Conservation (phyloP, 1,140 invertebrate species). For the Brachionus koreanus region DNA sequence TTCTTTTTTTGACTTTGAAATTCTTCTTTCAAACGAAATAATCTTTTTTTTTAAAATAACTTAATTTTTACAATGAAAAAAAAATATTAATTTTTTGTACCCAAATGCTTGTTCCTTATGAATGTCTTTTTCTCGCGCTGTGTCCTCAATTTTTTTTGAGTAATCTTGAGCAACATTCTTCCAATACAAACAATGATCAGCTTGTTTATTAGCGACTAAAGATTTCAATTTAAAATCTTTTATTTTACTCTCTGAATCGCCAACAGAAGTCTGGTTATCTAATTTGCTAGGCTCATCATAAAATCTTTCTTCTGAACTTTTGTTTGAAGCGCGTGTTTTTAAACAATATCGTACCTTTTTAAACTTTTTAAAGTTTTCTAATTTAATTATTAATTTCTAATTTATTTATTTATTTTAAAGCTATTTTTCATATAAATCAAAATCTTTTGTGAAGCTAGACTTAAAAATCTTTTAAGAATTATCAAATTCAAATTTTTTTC, state of each 20-base stretch:
- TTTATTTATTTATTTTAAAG: too few relatives aligned
- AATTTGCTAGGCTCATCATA: not conserved
- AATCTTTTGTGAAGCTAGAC: too few relatives aligned
- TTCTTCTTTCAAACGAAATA: slow-evolving; percentile 52
- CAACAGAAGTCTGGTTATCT: not conserved
- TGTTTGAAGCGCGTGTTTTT: not conserved
- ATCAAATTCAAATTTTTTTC: too few relatives aligned
- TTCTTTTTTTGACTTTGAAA: slow-evolving; percentile 52
- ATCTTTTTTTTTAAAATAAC: too few relatives aligned
- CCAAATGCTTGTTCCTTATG: slow-evolving; percentile 25
- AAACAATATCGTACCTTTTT: not conserved
- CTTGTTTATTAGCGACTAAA: not conserved
- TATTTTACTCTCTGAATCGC: not conserved
- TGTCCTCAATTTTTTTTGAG: not conserved
- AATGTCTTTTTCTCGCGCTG: slow-evolving; percentile 1
- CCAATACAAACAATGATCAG: slow-evolving; percentile 18
- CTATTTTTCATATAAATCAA: too few relatives aligned
- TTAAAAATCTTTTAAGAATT: too few relatives aligned
- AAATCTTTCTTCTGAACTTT: not conserved
- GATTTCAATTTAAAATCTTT: not conserved
- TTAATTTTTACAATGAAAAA: too few relatives aligned
- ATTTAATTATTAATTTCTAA: too few relatives aligned
- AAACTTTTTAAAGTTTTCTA: not conserved
- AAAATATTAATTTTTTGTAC: not conserved
- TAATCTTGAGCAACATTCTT: slow-evolving; percentile 31